These are phyloP conservation scores for Excalfactoria chinensis DNA, from an alignment of 2,113 vertebrate species.

Conservation along the genomic window DNA sequence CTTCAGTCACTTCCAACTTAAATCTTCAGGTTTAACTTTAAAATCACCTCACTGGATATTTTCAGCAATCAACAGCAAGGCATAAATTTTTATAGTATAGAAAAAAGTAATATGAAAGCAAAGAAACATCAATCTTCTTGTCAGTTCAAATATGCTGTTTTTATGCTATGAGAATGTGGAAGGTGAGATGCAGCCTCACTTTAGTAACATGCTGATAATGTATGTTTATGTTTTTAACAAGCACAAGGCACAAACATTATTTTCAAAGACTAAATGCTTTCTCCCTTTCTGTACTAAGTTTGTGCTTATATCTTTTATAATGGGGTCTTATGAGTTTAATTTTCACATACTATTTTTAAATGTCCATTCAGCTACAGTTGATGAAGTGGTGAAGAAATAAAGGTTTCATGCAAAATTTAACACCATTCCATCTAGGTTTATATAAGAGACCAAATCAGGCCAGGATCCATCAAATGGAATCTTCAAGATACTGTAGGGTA, in stretches of 20 bases:
- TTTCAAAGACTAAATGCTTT: neutral
- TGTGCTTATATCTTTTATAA: neutral
- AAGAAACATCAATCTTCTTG: neutral
- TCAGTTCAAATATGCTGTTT: neutral
- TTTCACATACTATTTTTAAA: neutral
- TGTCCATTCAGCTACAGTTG: neutral
- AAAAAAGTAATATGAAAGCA: neutral
- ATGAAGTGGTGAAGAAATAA: neutral
- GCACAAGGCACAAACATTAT: neutral
- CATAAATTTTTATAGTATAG: neutral
- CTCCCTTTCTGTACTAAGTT: neutral
- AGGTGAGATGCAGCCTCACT: neutral
- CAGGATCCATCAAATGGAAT: neutral
- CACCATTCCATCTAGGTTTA: neutral
- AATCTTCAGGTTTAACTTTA: neutral
- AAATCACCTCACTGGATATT: neutral
- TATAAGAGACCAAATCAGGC: neutral
- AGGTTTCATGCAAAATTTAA: neutral
- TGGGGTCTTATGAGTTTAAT: neutral
- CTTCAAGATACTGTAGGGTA: conserved; percentile 14
- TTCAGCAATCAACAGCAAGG: neutral
- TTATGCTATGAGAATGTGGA: neutral
- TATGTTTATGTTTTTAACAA: neutral
- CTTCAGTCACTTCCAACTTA: neutral
- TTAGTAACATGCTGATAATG: neutral